These are phyloP conservation scores for Nomada fucata DNA, from an alignment of 2,888 invertebrate species.

Conservation along the genomic window DNA sequence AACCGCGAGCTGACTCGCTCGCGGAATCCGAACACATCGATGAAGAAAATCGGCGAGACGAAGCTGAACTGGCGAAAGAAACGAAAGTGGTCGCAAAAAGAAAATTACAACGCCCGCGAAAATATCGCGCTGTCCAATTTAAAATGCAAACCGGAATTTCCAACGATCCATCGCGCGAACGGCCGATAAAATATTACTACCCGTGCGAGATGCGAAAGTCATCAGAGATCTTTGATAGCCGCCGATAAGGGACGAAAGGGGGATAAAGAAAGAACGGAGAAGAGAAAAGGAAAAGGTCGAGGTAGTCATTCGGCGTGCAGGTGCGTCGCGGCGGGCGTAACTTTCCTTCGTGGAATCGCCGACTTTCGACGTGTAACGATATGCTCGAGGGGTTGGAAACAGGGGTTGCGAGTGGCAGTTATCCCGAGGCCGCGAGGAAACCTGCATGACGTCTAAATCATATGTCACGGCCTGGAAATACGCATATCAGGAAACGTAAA, in stretches of 20 bases:
- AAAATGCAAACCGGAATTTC: too few relatives aligned
- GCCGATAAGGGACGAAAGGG: not conserved
- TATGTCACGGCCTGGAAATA: constrained; percentile 61
- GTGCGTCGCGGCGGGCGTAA: not conserved
- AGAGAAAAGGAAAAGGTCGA: not conserved
- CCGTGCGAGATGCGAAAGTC: not conserved
- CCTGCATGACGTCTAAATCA: constrained; percentile 55
- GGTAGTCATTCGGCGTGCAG: not conserved
- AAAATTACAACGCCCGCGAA: too few relatives aligned
- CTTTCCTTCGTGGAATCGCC: constrained; percentile 16
- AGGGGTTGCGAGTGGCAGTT: constrained; percentile 46
- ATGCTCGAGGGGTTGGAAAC: constrained; percentile 8
- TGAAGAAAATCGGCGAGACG: too few relatives aligned
- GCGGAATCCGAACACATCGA: too few relatives aligned
- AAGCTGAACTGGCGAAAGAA: too few relatives aligned
- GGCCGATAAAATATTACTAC: not conserved
- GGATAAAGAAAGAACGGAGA: not conserved
- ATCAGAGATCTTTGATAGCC: not conserved
- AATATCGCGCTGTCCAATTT: too few relatives aligned
- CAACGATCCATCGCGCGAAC: too few relatives aligned
- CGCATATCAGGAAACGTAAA: constrained; percentile 68
- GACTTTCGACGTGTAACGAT: constrained; percentile 21
- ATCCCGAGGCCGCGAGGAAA: constrained; percentile 34
- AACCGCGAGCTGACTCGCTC: too few relatives aligned
- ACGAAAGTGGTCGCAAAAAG: too few relatives aligned